Conservation (phyloP, 2,113 vertebrate species). For the Galeopterus variegatus region DNA sequence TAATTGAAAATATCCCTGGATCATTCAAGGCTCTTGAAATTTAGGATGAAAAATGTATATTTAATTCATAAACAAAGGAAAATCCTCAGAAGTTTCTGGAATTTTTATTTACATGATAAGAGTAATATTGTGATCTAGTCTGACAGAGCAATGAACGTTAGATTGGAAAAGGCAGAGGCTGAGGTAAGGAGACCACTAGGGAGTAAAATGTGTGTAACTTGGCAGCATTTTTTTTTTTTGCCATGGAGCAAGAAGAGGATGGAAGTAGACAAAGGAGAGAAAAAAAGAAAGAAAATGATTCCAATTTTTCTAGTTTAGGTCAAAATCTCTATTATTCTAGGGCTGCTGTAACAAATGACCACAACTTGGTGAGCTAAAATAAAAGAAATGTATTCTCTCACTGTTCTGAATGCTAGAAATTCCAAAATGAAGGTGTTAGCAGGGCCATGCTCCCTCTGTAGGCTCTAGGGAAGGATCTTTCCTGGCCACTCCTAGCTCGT, state of each 20-base stretch:
- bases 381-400: background rate
- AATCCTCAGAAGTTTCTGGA: background rate
- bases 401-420: background rate
- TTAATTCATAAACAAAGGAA: background rate
- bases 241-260: background rate
- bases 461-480: background rate
- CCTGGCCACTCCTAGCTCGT: too few species aligned
- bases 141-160: background rate
- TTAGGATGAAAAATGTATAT: background rate
- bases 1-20: background rate
- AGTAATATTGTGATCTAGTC: background rate
- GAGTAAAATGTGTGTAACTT: background rate
- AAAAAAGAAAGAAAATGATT: background rate
- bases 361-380: background rate
- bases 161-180: background rate
- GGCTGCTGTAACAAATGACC: background rate
- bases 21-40: background rate
- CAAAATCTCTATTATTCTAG: background rate
- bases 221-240: background rate
- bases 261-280: background rate
- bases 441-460: too few species aligned
- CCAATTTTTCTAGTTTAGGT: background rate
- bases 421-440: background rate
- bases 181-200: background rate
- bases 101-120: background rate